Evolutionary conservation across 2,797 vertebrate genomes (phyloP), one percentile per base, ranked within the genome.

Genomic region (Oreonectes daqikongensis): DNA sequence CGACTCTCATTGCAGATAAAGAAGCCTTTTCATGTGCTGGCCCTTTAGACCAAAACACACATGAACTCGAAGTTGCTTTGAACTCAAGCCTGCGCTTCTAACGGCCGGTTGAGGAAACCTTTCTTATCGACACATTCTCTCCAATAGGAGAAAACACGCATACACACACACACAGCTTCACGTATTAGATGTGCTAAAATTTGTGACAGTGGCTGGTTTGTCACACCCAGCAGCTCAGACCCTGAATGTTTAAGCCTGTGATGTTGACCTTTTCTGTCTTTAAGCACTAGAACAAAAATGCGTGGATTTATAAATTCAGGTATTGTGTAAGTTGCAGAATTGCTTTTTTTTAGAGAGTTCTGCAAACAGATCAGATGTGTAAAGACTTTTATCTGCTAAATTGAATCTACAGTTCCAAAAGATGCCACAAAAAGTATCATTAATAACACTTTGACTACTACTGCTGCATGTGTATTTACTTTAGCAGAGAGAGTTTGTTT

Each of bases 1-100:
- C 69, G 87, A 89, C 85, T 87, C 86, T 86, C 87, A 46, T 72
- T 87, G 88, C 86, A 85, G 91, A 93, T 93, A 90, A 91, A 90
- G 89, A 84, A 81, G 84, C 83, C 89, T 89, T 91, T 91, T 93
- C 89, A 91, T 92, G 90, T 90, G 86, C 87, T 88, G 83, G 79
- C 81, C 85, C 80, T 78, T 30, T 75, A 83, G 87, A 87, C 86
- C 72, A 80, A 85, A 88, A 88, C 85, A 86, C 82, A 88, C 87
- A 78, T 88, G 76, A 85, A 85, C 81, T 70, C 82, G 69, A 60
- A 32, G 32, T 83, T 81, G 84, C 82, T 91, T 91, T 92, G 87
- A 93, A 90, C 87, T 86, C 60, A 72, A 65, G 75, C 65, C 75
- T 30, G 68, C 30, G 9, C 55, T 71, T 52, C 67, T 70, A 35